These are phyloP conservation scores for Pangasius sanitwongsei DNA, from an alignment of 2,797 vertebrate genomes.

Conservation along the genomic window DNA sequence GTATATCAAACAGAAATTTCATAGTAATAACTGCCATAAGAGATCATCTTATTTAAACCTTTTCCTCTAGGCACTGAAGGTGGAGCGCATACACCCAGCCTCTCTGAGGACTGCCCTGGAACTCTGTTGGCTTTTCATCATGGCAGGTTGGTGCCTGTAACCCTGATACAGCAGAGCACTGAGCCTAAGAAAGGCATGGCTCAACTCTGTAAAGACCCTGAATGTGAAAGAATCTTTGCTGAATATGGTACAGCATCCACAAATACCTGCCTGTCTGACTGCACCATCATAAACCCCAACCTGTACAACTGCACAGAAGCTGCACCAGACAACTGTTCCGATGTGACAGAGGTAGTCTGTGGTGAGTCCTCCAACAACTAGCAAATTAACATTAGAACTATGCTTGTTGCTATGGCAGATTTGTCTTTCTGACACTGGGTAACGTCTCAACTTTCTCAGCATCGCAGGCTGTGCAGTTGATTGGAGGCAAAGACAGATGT, in stretches of 20 bases:
- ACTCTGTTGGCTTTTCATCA: conserved; percentile 21
- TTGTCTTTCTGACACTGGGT: neutral
- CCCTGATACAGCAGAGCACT: conserved; percentile 23
- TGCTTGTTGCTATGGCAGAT: neutral
- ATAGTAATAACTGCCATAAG: neutral
- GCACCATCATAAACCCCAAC: conserved; percentile 36
- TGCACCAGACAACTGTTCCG: conserved; percentile 23
- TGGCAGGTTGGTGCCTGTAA: conserved; percentile 38
- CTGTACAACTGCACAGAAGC: conserved; percentile 52
- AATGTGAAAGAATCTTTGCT: conserved; percentile 44
- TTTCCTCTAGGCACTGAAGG: conserved; percentile 25
- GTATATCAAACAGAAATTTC: neutral
- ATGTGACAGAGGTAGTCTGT: conserved; percentile 50
- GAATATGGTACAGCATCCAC: neutral
- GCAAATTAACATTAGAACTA: neutral
- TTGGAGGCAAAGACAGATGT: conserved; percentile 47
- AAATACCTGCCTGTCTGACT: conserved; percentile 52
- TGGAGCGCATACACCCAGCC: conserved; percentile 13
- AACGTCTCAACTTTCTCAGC: conserved; percentile 43
- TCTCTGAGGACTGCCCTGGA: conserved; percentile 53
- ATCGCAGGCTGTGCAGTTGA: conserved; percentile 48
- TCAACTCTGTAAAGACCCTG: conserved; percentile 45
- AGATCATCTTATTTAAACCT: neutral
- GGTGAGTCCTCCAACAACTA: conserved; percentile 47
- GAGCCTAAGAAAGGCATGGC: conserved; percentile 6